A percentile compares a stretch with the other conserved stretches of the same genome.
phyloP scores from a whole-genome alignment of 1,140 invertebrate species.

The Trachymyrmex cornetzi region DNA sequence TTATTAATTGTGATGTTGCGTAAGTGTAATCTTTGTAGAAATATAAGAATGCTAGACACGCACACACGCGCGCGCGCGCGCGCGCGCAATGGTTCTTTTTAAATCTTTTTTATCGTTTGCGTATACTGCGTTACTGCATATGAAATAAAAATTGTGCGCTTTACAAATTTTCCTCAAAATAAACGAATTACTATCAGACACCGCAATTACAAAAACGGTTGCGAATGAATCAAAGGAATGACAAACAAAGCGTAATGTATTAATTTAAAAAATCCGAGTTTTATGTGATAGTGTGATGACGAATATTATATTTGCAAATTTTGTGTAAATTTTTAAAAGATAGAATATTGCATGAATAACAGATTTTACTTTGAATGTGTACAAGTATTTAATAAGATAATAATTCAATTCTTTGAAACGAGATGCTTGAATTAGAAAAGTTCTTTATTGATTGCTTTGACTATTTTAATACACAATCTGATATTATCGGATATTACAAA shows the following conservation, averaged over 20 bases:
- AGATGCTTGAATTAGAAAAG: not conserved
- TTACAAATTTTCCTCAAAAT: not conserved
- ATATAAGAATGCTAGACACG: conserved; percentile 10
- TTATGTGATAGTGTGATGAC: not conserved
- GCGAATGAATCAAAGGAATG: conserved; percentile 27
- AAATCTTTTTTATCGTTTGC: not conserved
- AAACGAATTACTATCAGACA: conserved; percentile 11
- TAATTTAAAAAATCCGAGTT: conserved; percentile 28
- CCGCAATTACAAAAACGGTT: conserved; percentile 13
- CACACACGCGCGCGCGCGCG: too few relatives aligned
- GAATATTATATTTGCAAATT: conserved; percentile 23
- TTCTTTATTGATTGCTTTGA: not conserved
- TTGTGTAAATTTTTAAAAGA: not conserved
- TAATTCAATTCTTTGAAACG: not conserved
- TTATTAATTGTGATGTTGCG: conserved; percentile 54
- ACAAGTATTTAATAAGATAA: not conserved
- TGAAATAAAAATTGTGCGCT: conserved; percentile 17
- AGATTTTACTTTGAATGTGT: not conserved
- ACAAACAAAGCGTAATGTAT: conserved; percentile 4
- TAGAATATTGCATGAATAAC: not conserved
- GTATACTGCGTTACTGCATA: too few relatives aligned
- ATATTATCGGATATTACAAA: not conserved
- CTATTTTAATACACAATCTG: not conserved
- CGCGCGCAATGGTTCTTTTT: not conserved
- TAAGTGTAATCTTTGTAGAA: not conserved